Conservation (phyloP, 1,140 invertebrate species). For the Teleogryllus occipitalis region DNA sequence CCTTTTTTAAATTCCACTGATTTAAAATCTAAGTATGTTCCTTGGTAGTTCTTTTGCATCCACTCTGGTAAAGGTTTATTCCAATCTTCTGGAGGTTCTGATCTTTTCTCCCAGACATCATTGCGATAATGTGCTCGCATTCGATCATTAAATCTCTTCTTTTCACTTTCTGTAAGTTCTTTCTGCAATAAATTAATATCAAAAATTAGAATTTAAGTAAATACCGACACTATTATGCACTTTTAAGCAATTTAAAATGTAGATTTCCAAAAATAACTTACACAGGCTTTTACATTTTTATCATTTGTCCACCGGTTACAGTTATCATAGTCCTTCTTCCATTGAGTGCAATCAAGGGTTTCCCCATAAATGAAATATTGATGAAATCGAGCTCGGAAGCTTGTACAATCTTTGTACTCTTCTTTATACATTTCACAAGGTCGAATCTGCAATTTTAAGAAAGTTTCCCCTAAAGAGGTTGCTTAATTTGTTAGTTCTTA, state of each 20-base stretch:
- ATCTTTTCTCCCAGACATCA: slow-evolving; percentile 66
- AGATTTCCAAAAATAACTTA: slow-evolving; percentile 37
- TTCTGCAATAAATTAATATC: slow-evolving; percentile 42
- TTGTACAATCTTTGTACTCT: slow-evolving; percentile 54
- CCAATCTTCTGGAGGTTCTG: slow-evolving; percentile 70
- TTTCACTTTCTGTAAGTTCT: slow-evolving; percentile 62
- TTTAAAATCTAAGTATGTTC: slow-evolving; percentile 55
- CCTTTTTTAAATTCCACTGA: slow-evolving; percentile 44
- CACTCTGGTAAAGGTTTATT: slow-evolving; percentile 64
- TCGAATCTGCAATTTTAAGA: slow-evolving; percentile 14
- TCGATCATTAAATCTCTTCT: slow-evolving; percentile 47
- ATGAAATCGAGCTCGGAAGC: slow-evolving; percentile 65
- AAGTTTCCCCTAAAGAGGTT: too few species aligned
- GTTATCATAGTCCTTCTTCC: slow-evolving; percentile 67
- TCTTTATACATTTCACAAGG: slow-evolving; percentile 26
- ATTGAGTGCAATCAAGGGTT: slow-evolving; percentile 60
- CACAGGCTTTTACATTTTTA: slow-evolving; percentile 54
- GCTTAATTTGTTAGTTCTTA: too few species aligned
- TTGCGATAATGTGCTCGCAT: slow-evolving; percentile 59
- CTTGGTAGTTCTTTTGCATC: slow-evolving; percentile 54
- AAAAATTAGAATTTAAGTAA: slow-evolving; percentile 7
- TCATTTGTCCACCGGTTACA: slow-evolving; percentile 58
- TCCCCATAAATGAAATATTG: slow-evolving; percentile 77
- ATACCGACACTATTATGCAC: neutral
- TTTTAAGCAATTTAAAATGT: neutral